A percentile compares a stretch with the other conserved stretches of the same genome.
Conservation (phyloP, 2,113 vertebrate genomes). For the Otis tarda region DNA sequence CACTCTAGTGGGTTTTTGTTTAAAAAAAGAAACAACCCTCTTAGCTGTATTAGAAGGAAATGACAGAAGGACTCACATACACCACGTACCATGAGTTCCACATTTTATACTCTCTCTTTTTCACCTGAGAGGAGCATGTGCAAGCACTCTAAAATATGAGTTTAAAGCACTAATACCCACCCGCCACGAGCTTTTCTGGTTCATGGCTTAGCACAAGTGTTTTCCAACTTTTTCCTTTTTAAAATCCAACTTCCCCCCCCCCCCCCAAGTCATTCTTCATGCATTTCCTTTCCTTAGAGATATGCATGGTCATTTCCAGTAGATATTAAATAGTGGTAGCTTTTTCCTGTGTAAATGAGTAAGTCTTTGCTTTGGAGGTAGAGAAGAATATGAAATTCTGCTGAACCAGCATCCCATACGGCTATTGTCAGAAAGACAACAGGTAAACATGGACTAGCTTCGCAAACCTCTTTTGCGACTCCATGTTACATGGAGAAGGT, state of each 20-base stretch:
- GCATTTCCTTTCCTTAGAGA: constrained; percentile 36
- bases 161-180: background rate
- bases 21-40: background rate
- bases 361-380: background rate
- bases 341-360: constrained; percentile 41
- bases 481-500: background rate
- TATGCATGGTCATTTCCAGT: background rate
- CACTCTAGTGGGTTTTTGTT: constrained; percentile 57
- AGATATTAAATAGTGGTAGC: background rate
- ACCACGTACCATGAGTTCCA: background rate
- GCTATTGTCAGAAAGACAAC: background rate
- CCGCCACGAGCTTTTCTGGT: background rate
- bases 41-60: constrained; percentile 38
- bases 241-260: background rate
- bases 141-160: background rate
- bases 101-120: background rate
- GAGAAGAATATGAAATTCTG: background rate
- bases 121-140: background rate
- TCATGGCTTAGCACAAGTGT: background rate
- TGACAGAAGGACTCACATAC: constrained; percentile 2
- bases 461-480: background rate
- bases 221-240: background rate
- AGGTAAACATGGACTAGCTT: background rate
- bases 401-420: constrained; percentile 28
- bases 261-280: background rate